Base-by-base conservation (phyloP, 2,888 invertebrate species). In the Orchestes rusci region DNA sequence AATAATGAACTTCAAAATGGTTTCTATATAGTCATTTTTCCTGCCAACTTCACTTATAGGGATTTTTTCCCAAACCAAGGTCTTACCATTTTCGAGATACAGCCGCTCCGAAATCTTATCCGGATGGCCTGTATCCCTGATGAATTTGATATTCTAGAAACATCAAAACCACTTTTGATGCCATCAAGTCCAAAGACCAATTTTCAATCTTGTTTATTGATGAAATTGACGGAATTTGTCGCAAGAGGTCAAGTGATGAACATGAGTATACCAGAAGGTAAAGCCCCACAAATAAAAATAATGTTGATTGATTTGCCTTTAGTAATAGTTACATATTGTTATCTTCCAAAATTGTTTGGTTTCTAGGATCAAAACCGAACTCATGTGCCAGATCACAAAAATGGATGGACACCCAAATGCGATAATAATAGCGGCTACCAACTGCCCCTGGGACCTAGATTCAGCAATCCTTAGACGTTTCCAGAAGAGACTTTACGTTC, bases 381-480 rank as follows among this genome's bases (percentile, higher is more conserved):
- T 77, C 7, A 66, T 77, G 56, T 70, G 70, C 43, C 75, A 76
- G 59, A 65, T 77, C 57, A 71, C 73, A 51, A 56, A 53, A 39
- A 59, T 65, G 32, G 60, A 63, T 48, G 52, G 60, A n/a, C 56
- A 50, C 32, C 40, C 43, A n/a, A 61, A 63, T 36, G 52, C 60
- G 23, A 63, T 74, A 49, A 56, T 77, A 12, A 61, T 77, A 16
- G 73, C 74, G 54, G 76, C 76, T 12, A 78, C 77, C 2, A 78
- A 78, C 59, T 76, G 76, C 54, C 78, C 78, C 1, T 77, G 77
- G 77, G 77, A 78, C 48, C 61, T 78, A 17, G 78, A 78, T 54
- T 59, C 71, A 1, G 78, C 77, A 1, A 75, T 77, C 53, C 55
- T 76, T 41, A 56, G 77, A 39, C 63, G 78, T 31, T 76, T 77